Evolutionary conservation across 1,140 invertebrate species (phyloP), one percentile per base, ranked within the genome.

Genomic region (Cherax quadricarinatus): DNA sequence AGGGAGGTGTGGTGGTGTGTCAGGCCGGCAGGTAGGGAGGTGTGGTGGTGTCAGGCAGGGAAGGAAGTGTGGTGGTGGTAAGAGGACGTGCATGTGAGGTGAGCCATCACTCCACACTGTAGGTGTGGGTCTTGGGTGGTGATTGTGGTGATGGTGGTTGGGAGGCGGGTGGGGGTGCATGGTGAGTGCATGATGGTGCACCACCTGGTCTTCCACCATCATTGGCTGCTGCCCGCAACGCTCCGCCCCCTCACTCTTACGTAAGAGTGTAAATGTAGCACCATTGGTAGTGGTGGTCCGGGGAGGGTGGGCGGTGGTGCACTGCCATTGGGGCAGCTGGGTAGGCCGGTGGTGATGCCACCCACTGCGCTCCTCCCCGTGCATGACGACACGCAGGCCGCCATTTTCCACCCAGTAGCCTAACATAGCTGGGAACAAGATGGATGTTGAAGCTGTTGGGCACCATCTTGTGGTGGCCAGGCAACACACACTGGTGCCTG

Each of bases 101-200:
- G 81, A 51, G 81, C 51, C 81, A n/a, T 83, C 81, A 82, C 81
- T 51, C 49, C 81, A 49, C 21, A 2, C 30, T 41, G 30, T 41
- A 41, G 30, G 30, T 41, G 30, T 41, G 30, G 30, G 30, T 41
- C 30, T 41, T 41, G 30, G 30, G 30, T 41, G 30, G 30, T 41
- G 30, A 41, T 41, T 24, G 81, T 60, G 51, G 81, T 24, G 81
- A n/a, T n/a, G n/a, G n/a, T n/a, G n/a, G n/a, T n/a, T n/a, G n/a
- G n/a, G n/a, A n/a, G n/a, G n/a, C n/a, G n/a, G n/a, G 30, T 12
- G 21, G 51, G 49, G 30, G 86, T 88, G 86, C 88, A 89, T 89
- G 80, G 30, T 78, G 30, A 89, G 88, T 89, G 88, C 88, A 89
- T 89, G 88, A 83, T 89, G 88, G 53, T 83, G 88, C 62, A 73